Conservation (phyloP, 2,797 vertebrate genomes). For the Acomys russatus region DNA sequence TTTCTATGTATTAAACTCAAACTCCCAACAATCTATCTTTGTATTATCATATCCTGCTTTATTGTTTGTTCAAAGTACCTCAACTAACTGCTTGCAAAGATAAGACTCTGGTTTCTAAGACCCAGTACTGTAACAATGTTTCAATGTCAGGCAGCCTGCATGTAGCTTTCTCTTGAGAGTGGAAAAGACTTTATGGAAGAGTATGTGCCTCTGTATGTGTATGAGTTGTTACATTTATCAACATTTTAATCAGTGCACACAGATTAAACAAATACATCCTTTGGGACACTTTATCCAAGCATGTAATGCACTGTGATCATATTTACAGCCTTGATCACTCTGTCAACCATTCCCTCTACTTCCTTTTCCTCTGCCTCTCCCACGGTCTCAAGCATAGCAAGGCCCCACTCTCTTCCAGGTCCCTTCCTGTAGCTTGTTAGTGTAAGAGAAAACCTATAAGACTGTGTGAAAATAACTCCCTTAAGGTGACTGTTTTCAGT, state of each 20-base stretch:
- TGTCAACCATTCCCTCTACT: neutral
- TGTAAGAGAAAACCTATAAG: neutral
- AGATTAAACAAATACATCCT: neutral
- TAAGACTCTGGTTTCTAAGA: neutral
- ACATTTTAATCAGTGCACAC: neutral
- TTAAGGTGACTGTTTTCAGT: neutral
- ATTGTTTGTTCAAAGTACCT: neutral
- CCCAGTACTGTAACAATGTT: neutral
- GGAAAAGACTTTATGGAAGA: neutral
- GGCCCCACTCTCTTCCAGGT: neutral
- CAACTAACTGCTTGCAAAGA: neutral
- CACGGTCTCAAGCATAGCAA: neutral
- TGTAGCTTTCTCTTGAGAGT: neutral
- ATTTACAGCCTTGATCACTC: neutral
- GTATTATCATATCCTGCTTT: neutral
- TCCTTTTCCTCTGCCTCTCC: neutral
- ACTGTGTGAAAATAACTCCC: neutral
- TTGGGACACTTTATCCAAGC: neutral
- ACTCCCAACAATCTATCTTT: neutral
- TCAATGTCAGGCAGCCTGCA: neutral
- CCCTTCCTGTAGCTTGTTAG: too few species aligned
- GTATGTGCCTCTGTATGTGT: neutral
- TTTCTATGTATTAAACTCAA: neutral
- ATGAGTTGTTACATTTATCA: neutral
- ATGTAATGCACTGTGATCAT: neutral